Base-by-base conservation (phyloP, 2,797 vertebrate genomes). In the Sebastes diaconus region DNA sequence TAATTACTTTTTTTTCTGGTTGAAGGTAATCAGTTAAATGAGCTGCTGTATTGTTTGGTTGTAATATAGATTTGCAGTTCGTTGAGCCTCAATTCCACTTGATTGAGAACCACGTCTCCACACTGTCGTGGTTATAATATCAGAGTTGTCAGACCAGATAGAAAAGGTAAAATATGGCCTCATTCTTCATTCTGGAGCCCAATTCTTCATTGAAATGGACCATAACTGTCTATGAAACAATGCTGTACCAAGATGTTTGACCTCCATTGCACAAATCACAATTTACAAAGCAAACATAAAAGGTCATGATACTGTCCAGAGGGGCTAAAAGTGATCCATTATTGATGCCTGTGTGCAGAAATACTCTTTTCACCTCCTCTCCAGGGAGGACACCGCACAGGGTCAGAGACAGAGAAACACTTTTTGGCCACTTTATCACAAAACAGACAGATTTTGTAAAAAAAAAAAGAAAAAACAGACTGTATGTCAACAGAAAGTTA, bases 261-360 rank as follows among this genome's bases (percentile, higher is more conserved):
- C 80, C 73, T 76, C 55, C 25, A 14, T 11, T 67, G 57, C 75
- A 74, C 59, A 82, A 85, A 79, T 70, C 39, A 58, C 14, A 54
- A 70, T 72, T 75, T 59, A 60, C 68, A 57, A 68, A 80, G 68
- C 75, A 85, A 85, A 84, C 54, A 65, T 64, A 80, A 84, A 84
- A 82, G 86, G 82, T 82, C 86, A 69, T 32, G 71, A 13, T 65
- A 34, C n/a, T 29, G 81, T 84, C 88, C 73, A 59, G 14, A 58
- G 73, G 68, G 66, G 70, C 36, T 63, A 57, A 34, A 66, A 59
- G 73, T 63, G 82, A 83, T 74, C n/a, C 63, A 77, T 88, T 83
- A 87, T 80, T 76, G 79, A 90, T 87, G 76, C 8, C 63, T 66
- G 79, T 72, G 63, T 72, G 63, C 70, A 79, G 75, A 83, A 84